Conservation (phyloP, 2,797 vertebrate genomes). For the Apodemus agrarius region DNA sequence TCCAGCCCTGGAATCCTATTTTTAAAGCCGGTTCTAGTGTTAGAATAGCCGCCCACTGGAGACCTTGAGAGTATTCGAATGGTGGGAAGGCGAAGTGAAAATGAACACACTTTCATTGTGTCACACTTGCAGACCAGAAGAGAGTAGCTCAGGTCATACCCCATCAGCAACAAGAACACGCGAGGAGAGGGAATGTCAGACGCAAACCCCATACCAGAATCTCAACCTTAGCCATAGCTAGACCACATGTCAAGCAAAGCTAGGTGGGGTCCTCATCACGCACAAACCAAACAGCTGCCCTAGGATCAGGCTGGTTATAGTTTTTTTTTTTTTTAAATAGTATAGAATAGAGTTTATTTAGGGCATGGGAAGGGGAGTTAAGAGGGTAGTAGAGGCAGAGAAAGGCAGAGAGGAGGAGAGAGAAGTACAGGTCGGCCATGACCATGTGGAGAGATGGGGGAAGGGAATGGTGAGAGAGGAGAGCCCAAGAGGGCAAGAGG, state of each 20-base stretch:
- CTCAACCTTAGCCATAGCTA: neutral
- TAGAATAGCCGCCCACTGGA: neutral
- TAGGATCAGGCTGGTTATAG: neutral
- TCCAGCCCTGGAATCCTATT: constrained; percentile 32
- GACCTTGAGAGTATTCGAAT: neutral
- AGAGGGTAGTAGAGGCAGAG: too few relatives aligned
- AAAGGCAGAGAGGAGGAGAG: too few relatives aligned
- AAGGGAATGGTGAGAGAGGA: too few relatives aligned
- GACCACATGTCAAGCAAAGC: too few relatives aligned
- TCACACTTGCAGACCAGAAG: neutral
- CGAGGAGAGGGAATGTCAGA: neutral
- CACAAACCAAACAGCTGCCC: neutral
- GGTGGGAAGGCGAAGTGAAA: neutral
- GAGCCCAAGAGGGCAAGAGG: too few relatives aligned
- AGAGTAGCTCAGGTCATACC: neutral
- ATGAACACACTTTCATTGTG: neutral
- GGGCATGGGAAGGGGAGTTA: too few relatives aligned
- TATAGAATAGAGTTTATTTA: too few relatives aligned
- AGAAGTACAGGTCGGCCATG: too few relatives aligned
- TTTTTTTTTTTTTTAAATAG: too few relatives aligned
- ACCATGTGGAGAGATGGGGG: too few relatives aligned
- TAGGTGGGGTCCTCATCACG: too few relatives aligned
- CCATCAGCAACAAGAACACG: neutral
- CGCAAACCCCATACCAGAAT: neutral
- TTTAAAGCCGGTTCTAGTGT: constrained; percentile 9